Percentiles rank a stretch among this genome's conserved stretches.
Evolutionary conservation across 1,140 invertebrate species (phyloP).

Genomic region (Gonioctena quinquepunctata): DNA sequence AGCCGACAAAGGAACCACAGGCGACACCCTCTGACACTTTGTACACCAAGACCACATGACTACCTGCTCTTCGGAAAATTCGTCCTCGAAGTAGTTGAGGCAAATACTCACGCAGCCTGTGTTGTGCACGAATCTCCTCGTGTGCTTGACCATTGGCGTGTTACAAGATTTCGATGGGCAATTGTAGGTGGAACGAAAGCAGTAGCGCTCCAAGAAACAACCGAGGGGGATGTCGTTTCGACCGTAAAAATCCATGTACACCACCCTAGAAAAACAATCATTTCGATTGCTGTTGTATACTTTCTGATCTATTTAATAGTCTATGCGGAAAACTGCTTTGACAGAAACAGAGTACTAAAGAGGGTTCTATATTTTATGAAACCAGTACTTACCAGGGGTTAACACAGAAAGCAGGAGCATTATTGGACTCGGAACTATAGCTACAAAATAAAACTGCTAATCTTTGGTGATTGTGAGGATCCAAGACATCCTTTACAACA

Average conservation of each 20-base stretch:
- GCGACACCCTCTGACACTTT: constrained; percentile 74
- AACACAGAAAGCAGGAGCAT: constrained; percentile 86
- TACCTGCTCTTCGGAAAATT: constrained; percentile 62
- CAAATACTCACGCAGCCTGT: constrained; percentile 75
- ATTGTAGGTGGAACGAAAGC: constrained; percentile 80
- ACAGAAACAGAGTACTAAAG: no score
- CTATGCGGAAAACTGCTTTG: no score
- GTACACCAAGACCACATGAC: constrained; percentile 89
- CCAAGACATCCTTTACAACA: constrained; percentile 74
- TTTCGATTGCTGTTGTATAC: no score
- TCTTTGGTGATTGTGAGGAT: constrained; percentile 85
- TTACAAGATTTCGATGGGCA: constrained; percentile 83
- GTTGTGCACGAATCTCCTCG: constrained; percentile 79
- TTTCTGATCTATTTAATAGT: no score
- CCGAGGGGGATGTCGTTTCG: constrained; percentile 93
- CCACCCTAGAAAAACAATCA: constrained; percentile 63
- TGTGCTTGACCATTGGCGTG: constrained; percentile 86
- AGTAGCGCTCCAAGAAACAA: constrained; percentile 91
- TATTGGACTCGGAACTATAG: constrained; percentile 78
- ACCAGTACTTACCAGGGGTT: constrained; percentile 83
- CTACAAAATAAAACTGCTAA: constrained; percentile 91
- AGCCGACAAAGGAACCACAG: constrained; percentile 74
- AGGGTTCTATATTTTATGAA: no score
- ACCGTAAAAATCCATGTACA: constrained; percentile 95
- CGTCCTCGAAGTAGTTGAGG: constrained; percentile 60